phyloP scores from a whole-genome alignment of 2,888 invertebrate genomes.

The Tetranychus piercei region DNA sequence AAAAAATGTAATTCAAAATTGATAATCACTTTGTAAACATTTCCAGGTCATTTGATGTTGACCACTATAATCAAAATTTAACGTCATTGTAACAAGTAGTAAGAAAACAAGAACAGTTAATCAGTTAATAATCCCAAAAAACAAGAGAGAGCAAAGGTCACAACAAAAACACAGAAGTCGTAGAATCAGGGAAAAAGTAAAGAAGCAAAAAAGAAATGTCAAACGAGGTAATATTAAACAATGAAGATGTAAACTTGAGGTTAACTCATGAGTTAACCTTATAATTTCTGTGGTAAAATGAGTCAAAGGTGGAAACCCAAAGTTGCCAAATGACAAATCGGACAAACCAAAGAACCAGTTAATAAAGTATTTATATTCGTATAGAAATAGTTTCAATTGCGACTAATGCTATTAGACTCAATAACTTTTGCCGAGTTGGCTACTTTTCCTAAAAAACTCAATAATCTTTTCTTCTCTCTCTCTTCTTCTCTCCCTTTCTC shows the following conservation, averaged over 20 bases:
- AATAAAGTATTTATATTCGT: background rate
- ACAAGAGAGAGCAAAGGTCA: background rate
- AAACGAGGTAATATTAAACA: too few species aligned
- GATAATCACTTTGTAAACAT: background rate
- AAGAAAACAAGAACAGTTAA: background rate
- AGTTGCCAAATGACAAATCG: too few species aligned
- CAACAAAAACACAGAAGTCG: too few species aligned
- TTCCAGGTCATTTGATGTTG: background rate
- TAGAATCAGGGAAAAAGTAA: too few species aligned
- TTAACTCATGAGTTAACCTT: too few species aligned
- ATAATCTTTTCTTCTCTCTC: constrained; percentile 8
- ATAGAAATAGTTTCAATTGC: background rate
- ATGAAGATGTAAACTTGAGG: too few species aligned
- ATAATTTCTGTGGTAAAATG: too few species aligned
- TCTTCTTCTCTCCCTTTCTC: constrained; percentile 1
- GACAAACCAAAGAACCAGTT: too few species aligned
- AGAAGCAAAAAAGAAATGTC: too few species aligned
- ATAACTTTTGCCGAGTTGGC: background rate
- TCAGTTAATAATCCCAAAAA: background rate
- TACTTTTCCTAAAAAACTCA: constrained; percentile 7
- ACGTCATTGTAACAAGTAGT: background rate
- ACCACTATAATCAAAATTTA: background rate
- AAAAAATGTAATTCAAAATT: background rate
- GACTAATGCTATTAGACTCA: background rate
- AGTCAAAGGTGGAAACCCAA: too few species aligned